Evolutionary conservation across 2,113 vertebrate species (phyloP).

Genomic region (Heloderma charlesbogerti): DNA sequence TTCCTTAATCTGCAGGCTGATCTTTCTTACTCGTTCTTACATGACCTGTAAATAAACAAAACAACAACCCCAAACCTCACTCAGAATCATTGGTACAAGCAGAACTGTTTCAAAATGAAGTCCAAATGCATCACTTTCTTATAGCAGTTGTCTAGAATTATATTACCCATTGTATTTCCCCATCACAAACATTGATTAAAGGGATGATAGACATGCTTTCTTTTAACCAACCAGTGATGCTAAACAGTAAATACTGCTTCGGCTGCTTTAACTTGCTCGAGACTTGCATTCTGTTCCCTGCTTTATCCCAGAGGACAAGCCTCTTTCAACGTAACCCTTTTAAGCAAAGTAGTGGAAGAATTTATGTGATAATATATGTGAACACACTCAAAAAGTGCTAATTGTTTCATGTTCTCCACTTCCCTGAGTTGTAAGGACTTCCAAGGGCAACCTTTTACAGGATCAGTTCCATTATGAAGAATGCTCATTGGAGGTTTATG

Average conservation of each 20-base stretch:
- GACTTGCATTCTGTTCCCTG: background rate
- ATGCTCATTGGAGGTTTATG: background rate
- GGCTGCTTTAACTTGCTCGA: background rate
- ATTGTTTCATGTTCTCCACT: background rate
- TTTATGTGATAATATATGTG: background rate
- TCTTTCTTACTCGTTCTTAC: background rate
- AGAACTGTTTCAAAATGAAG: background rate
- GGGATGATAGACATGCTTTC: background rate
- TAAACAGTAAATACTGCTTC: background rate
- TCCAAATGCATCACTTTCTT: background rate
- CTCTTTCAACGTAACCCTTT: background rate
- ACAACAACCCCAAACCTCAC: accelerated
- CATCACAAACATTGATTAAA: background rate
- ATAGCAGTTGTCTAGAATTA: background rate
- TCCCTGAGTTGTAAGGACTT: background rate
- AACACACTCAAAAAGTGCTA: background rate
- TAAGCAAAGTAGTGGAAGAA: background rate
- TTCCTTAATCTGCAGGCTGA: background rate
- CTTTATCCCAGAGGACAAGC: background rate
- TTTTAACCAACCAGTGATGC: background rate
- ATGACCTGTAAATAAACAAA: background rate
- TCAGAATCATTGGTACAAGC: background rate
- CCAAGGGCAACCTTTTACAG: background rate
- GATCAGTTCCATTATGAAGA: background rate
- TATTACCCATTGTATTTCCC: background rate